A percentile compares a stretch with the other conserved stretches of the same genome.
Evolutionary conservation across 2,888 invertebrate species (phyloP).

Genomic region (Slavum lentiscoides): DNA sequence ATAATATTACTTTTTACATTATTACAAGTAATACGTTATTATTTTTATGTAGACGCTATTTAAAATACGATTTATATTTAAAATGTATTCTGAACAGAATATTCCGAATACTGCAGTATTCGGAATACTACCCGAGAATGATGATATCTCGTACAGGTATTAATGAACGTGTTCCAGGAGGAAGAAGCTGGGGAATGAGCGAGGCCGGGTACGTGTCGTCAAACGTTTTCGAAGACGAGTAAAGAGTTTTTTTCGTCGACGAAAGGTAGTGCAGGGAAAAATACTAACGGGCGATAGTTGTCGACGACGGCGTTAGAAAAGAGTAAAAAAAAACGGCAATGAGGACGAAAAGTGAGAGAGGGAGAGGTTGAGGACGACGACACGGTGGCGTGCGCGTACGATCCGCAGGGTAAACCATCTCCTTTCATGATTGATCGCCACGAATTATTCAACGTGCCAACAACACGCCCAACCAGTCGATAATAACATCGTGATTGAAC

Average conservation of each 20-base stretch:
- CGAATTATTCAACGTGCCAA: slow-evolving; percentile 50
- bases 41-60: too few relatives aligned
- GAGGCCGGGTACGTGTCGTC: background rate
- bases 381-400: background rate
- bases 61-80: too few relatives aligned
- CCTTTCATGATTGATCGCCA: slow-evolving; percentile 42
- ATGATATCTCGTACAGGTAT: too few relatives aligned
- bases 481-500: slow-evolving; percentile 50
- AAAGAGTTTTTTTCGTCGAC: too few relatives aligned
- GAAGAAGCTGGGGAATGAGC: background rate
- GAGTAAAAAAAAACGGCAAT: too few relatives aligned
- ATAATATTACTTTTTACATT: too few relatives aligned
- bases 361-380: background rate
- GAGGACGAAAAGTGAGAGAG: background rate
- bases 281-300: background rate
- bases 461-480: slow-evolving; percentile 41
- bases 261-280: background rate
- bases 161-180: background rate
- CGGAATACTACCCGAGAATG: too few relatives aligned
- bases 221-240: background rate
- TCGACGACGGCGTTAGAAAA: background rate
- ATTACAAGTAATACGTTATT: too few relatives aligned
- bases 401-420: background rate
- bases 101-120: too few relatives aligned
- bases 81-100: too few relatives aligned